Base-by-base conservation (phyloP, 2,113 vertebrate genomes). In the Eudorcas thomsonii region DNA sequence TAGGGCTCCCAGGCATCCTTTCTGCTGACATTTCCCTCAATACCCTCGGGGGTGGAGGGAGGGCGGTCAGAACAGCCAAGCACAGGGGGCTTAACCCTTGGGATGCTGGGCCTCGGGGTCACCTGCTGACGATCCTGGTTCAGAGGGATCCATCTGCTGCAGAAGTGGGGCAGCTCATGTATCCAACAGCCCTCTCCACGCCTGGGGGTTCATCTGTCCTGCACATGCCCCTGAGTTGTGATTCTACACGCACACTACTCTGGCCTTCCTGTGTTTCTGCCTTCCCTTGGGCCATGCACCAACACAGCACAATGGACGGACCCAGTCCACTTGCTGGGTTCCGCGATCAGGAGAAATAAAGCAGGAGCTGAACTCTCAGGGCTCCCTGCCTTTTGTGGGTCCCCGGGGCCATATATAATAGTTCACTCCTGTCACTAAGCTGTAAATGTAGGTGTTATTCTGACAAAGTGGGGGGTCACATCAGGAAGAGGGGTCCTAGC, bases 391-490 rank as follows among this genome's bases (percentile, higher is more conserved):
- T 98, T 98, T 97, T 97, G 86, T 30, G 0, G 96, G 77, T 95
- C 98, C 95, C 97, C 14, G 1, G 97, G 59, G 97, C 88, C 88
- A 4, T 11, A 91, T 98, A 94, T 98, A 98, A 85, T 74, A 77
- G 94, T 96, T 98, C 98, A 92, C 91, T 98, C 97, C 96, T 97
- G 96, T 97, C 98, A 94, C 97, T 55, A 96, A 98, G 94, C 96
- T 97, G 1, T 92, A 95, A 98, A 90, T 83, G 88, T 15, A 80
- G 94, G 90, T 93, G 94, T 95, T 71, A 43, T 81, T 71, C 96
- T 91, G 52, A 88, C 89, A 26, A 74, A 67, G 89, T 84, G 2
- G 96, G n/a, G 5, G 5, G 6, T 98, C 96, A 96, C 12, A 64
- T 88, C 96, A 93, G 96, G 96, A 97, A 96, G 92, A 83, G 95